Evolutionary conservation across 30 jellyfish, hydroid and myxozoan genomes (phyloP).

Genomic region (Sanderia malayensis): DNA sequence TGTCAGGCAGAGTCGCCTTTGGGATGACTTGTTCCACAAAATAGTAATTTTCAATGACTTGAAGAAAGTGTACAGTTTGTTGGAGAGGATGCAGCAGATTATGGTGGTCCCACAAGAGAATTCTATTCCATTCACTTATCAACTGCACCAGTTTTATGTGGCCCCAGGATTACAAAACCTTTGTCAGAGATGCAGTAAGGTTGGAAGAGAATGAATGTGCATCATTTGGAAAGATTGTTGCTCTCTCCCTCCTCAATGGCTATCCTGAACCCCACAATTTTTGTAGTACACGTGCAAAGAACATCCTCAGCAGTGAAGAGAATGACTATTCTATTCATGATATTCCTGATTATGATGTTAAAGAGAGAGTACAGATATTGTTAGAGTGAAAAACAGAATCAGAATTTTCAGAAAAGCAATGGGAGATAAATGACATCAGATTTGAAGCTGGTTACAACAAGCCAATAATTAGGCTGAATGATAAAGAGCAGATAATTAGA

Average conservation of each 20-base stretch:
- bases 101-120: slow-evolving; percentile 52
- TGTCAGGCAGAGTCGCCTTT: slow-evolving; percentile 29
- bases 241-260: slow-evolving; percentile 33
- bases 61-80: slow-evolving; percentile 27
- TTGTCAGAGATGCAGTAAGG: slow-evolving; percentile 42
- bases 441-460: slow-evolving; percentile 21
- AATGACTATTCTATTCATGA: slow-evolving; percentile 25
- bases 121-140: slow-evolving; percentile 27
- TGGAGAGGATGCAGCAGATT: slow-evolving; percentile 34
- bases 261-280: slow-evolving; percentile 32
- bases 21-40: slow-evolving; percentile 11
- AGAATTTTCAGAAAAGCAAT: slow-evolving; percentile 6
- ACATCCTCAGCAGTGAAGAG: slow-evolving; percentile 10
- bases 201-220: slow-evolving; percentile 9
- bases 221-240: slow-evolving; percentile 13
- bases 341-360: slow-evolving; percentile 27
- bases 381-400: slow-evolving; percentile 18
- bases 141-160: slow-evolving; percentile 39
- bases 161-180: slow-evolving; percentile 41
- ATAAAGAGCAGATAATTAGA: slow-evolving; percentile 3
- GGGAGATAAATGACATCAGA: slow-evolving; percentile 13
- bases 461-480: not conserved
- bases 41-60: slow-evolving; percentile 8
- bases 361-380: slow-evolving; percentile 22
- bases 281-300: slow-evolving; percentile 7